These are phyloP conservation scores for Tychaedon coryphoeus DNA, from an alignment of 2,113 vertebrate genomes.

Conservation along the genomic window DNA sequence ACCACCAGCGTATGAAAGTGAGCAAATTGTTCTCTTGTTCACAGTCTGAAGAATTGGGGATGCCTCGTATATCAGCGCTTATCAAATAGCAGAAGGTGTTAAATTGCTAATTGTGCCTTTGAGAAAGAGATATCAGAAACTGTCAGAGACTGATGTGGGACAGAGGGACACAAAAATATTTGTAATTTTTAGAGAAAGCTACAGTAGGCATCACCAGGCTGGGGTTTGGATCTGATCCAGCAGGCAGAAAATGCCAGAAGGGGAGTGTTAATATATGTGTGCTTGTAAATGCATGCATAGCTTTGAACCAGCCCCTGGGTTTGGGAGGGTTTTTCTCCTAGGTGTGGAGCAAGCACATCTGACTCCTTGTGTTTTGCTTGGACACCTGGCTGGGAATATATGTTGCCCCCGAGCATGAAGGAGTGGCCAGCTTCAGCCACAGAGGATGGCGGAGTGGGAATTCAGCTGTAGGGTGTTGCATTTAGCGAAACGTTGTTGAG, in stretches of 20 bases:
- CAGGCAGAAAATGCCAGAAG: not conserved
- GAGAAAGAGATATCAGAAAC: not conserved
- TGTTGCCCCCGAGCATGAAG: not conserved
- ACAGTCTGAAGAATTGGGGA: not conserved
- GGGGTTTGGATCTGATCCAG: not conserved
- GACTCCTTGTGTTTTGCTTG: not conserved
- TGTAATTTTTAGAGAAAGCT: not conserved
- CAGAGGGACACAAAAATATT: not conserved
- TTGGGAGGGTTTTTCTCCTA: not conserved
- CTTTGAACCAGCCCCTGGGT: not conserved
- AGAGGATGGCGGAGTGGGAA: not conserved
- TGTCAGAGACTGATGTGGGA: not conserved
- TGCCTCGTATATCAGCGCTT: fast-evolving
- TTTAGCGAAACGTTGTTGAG: fast-evolving
- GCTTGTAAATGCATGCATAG: not conserved
- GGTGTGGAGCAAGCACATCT: not conserved
- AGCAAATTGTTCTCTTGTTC: not conserved
- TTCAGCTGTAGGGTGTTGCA: not conserved
- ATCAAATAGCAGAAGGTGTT: not conserved
- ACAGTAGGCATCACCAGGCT: not conserved
- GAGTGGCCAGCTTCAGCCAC: not conserved
- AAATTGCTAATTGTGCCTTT: not conserved
- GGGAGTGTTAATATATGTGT: not conserved
- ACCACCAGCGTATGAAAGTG: fast-evolving
- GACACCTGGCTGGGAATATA: conserved; percentile 33